phyloP scores from a whole-genome alignment of 2,888 invertebrate genomes.

The Amiota mariae region DNA sequence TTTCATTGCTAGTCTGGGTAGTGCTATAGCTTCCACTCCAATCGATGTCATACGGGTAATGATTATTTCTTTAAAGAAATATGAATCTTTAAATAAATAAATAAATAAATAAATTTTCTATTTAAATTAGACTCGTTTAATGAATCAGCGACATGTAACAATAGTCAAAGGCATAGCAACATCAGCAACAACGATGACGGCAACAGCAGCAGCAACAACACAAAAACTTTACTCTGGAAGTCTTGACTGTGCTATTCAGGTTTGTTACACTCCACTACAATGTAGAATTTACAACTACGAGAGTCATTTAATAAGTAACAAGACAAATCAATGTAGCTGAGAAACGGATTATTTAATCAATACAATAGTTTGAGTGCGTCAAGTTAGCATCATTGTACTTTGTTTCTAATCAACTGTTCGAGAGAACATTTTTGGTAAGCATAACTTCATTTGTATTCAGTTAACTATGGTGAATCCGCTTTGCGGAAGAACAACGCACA shows the following conservation, averaged over 20 bases:
- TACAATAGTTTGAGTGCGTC: too few species aligned
- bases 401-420: too few species aligned
- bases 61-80: constrained; percentile 17
- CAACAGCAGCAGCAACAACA: too few species aligned
- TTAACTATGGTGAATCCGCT: too few species aligned
- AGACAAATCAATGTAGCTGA: too few species aligned
- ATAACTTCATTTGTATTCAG: too few species aligned
- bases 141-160: constrained; percentile 88
- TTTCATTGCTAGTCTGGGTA: constrained; percentile 92
- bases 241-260: constrained; percentile 86
- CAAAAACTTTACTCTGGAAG: constrained; percentile 85
- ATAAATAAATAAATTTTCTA: neutral
- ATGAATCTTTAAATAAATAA: constrained; percentile 44
- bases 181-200: constrained; percentile 48
- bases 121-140: constrained; percentile 85
- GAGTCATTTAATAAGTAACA: too few species aligned
- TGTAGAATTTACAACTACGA: too few species aligned
- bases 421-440: too few species aligned
- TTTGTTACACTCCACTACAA: constrained; percentile 68
- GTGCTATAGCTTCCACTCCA: constrained; percentile 94
- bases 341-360: too few species aligned
- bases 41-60: constrained; percentile 91
- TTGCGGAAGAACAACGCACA: too few species aligned
- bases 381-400: too few species aligned
- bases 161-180: constrained; percentile 70